Evolutionary conservation across 2,113 vertebrate species (phyloP), one percentile per base, ranked within the genome.

Genomic region (Anguilla rostrata): DNA sequence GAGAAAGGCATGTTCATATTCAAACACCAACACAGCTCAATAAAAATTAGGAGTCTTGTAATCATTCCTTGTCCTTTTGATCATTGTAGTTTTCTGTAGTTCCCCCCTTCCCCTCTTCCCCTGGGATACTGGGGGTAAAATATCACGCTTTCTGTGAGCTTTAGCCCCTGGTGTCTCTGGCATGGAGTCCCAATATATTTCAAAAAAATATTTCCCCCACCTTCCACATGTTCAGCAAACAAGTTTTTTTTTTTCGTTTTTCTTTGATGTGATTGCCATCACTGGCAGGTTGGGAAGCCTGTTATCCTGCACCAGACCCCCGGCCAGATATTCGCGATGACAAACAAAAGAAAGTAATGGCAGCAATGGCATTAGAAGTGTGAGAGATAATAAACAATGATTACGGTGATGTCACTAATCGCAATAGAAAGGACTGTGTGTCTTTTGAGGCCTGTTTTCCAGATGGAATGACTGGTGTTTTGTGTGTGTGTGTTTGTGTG

Each of bases 181-280:
- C 94, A 94, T 88, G 87, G 89, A 88, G 90, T 93, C 94, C 95
- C 92, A 94, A 90, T 91, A 93, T 91, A 93, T 93, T 91, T 93
- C 34, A 34, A 34, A 34, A 34, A 34, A 34, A 95, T 94, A 94
- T 91, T 91, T 26, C 81, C 40, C 63, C 6, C 20, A 26, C 83
- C 71, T 53, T 66, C 20, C 60, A 66, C 22, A 66, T 66, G 39
- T 39, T 84, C 83, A 75, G 9, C 78, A 86, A 87, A 83, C 81
- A 57, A 39, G 81, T 87, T 81, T 87, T 85, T n/a, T n/a, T 84
- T 84, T 43, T 46, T 78, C 81, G 41, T 12, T 83, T 60, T 85
- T 43, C 93, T 95, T 95, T 96, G 95, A 95, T 95, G 94, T 93
- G 87, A 88, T 90, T 95, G 94, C 95, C 94, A 95, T 95, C 92